These are phyloP conservation scores for Pholis gunnellus DNA, from an alignment of 2,113 vertebrate species.

Conservation along the genomic window DNA sequence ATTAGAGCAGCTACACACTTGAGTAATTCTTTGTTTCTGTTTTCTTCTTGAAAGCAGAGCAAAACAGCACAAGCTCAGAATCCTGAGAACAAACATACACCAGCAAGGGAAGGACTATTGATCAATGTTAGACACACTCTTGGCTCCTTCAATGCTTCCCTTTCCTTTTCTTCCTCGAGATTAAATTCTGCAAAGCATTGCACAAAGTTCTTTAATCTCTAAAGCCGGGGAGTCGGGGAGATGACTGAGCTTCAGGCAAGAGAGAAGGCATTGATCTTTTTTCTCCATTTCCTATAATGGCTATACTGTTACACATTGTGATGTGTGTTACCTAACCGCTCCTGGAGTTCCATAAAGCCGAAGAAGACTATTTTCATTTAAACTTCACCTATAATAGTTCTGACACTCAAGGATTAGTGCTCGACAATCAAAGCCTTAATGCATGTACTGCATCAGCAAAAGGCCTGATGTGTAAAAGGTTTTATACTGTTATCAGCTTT, in stretches of 20 bases:
- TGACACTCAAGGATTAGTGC: background rate
- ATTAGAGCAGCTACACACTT: background rate
- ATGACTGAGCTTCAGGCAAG: constrained; percentile 13
- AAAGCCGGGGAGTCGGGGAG: background rate
- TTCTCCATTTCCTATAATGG: background rate
- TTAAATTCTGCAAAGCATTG: constrained; percentile 2
- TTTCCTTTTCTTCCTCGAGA: background rate
- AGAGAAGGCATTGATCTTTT: constrained; percentile 18
- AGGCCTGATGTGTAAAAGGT: background rate
- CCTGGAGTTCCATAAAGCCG: constrained; percentile 3
- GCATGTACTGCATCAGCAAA: background rate
- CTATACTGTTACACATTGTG: background rate
- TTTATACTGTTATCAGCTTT: background rate
- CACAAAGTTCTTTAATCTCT: constrained; percentile 6
- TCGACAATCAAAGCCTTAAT: background rate
- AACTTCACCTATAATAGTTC: background rate
- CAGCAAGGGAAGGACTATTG: background rate
- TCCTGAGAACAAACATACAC: background rate
- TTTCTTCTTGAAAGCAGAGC: background rate
- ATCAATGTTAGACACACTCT: background rate
- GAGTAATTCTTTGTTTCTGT: background rate
- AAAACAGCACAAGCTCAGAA: background rate
- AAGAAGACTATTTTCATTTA: constrained; percentile 19
- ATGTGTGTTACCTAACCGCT: constrained; percentile 19
- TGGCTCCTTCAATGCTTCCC: background rate